Base-by-base conservation (phyloP, 2,888 invertebrate genomes). In the Lymantria dispar region DNA sequence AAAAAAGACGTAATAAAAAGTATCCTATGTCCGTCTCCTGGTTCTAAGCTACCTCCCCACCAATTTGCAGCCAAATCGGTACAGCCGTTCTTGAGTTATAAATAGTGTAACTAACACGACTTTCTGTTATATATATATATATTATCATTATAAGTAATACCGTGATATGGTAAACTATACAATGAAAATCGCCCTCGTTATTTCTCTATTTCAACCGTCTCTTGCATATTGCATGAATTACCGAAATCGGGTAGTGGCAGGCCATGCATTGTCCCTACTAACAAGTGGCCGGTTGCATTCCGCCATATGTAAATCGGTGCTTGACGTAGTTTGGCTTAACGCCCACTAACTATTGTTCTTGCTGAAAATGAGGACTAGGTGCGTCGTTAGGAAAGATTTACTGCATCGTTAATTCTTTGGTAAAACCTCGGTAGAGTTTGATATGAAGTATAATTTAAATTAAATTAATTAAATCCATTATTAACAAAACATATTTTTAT, bases 261-360 rank as follows among this genome's bases (percentile, higher is more conserved):
- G 31, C 56, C 52, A 51, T 55, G 72, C 68, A 73, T 78, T 74
- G 74, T 75, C 68, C 62, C 54, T 45, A 52, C 64, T 65, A 66
- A 65, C 71, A 56, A 58, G 56, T 48, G 54, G 54, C 55, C 51
- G 58, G 60, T 52, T 76, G 76, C 77, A 70, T 69, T 67, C 70
- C 71, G 49, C 71, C 70, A 70, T 76, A 74, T 75, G 76, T 71
- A 72, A 76, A 80, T 78, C 69, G 72, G 70, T 71, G 72, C 65
- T 75, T 73, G 66, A 68, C 68, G 77, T 78, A 79, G 79, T 82
- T 84, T 84, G 84, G 83, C 84, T 76, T 68, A 54, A 63, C 65
- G 82, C 82, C 83, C 77, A 70, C 57, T 57, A 50, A 53, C 67
- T 60, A 74, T 78, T 78, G 77, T 78, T 72, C 73, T 65, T 62